These are phyloP conservation scores for Odiellus spinosus DNA, from an alignment of 2,888 invertebrate genomes.

Conservation along the genomic window DNA sequence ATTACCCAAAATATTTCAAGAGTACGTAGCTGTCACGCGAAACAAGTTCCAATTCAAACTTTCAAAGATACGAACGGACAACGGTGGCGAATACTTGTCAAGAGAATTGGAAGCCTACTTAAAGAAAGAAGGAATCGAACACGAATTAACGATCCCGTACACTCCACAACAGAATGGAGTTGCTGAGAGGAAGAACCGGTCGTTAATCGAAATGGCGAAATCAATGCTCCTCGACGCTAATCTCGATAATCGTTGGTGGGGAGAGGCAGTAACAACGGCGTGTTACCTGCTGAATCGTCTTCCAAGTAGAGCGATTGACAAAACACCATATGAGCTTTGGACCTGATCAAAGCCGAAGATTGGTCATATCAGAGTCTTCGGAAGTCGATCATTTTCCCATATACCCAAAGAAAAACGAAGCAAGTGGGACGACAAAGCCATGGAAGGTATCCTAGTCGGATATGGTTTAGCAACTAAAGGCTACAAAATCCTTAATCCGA, in stretches of 20 bases:
- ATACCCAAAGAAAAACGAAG: slow-evolving; percentile 8
- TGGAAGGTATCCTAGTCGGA: slow-evolving; percentile 12
- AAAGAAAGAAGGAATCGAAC: too few relatives aligned
- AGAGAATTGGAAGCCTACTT: too few relatives aligned
- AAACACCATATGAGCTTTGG: slow-evolving; percentile 17
- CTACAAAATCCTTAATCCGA: slow-evolving; percentile 7
- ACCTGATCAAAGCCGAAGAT: slow-evolving; percentile 11
- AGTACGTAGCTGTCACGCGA: too few relatives aligned
- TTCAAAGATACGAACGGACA: too few relatives aligned
- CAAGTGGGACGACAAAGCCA: slow-evolving; percentile 10
- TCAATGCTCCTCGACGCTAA: slow-evolving; percentile 13
- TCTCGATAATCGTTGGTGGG: slow-evolving; percentile 16
- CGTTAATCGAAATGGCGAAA: not conserved
- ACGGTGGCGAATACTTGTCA: too few relatives aligned
- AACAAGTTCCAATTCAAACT: too few relatives aligned
- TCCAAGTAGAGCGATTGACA: slow-evolving; percentile 4
- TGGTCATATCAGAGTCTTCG: slow-evolving; percentile 15
- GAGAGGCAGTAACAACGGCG: slow-evolving; percentile 17
- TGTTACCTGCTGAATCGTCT: slow-evolving; percentile 18
- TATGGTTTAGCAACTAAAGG: slow-evolving; percentile 7
- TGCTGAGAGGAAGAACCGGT: slow-evolving; percentile 18
- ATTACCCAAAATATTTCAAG: too few relatives aligned
- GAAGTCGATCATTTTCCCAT: slow-evolving; percentile 8
- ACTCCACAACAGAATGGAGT: slow-evolving; percentile 20
- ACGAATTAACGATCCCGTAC: slow-evolving; percentile 13